Conservation (phyloP, 2,113 vertebrate genomes). For the Atrichornis clamosus region DNA sequence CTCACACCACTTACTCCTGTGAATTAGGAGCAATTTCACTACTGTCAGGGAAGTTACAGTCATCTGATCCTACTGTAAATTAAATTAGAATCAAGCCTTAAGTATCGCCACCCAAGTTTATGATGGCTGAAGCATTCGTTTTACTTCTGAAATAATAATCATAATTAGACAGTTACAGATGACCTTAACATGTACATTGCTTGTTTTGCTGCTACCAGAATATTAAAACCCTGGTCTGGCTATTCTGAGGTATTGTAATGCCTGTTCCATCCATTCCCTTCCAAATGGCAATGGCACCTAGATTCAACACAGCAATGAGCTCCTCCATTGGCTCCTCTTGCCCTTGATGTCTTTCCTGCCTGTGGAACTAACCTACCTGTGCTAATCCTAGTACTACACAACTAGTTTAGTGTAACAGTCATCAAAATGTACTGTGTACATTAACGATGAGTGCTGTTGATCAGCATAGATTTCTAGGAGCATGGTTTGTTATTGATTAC, state of each 20-base stretch:
- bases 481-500: slow-evolving; percentile 68
- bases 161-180: slow-evolving; percentile 9
- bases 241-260: slow-evolving; percentile 15
- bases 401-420: slow-evolving; percentile 70
- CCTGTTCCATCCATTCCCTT: slow-evolving; percentile 46
- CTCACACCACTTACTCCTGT: not conserved
- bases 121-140: slow-evolving; percentile 45
- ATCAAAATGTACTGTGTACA: slow-evolving; percentile 70
- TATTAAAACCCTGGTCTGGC: not conserved
- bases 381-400: slow-evolving; percentile 60
- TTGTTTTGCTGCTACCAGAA: slow-evolving; percentile 27
- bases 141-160: not conserved
- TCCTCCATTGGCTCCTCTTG: slow-evolving; percentile 66
- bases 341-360: slow-evolving; percentile 71
- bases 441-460: slow-evolving; percentile 66
- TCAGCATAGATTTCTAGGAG: slow-evolving; percentile 72
- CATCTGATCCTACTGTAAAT: slow-evolving; percentile 18
- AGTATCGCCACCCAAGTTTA: slow-evolving; percentile 26
- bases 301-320: slow-evolving; percentile 18
- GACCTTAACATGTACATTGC: not conserved
- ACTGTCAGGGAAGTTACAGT: slow-evolving; percentile 15
- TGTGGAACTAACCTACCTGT: slow-evolving; percentile 71
- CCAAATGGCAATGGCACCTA: slow-evolving; percentile 9
- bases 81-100: slow-evolving; percentile 52
- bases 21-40: not conserved